phyloP scores from a whole-genome alignment of 2,797 vertebrate genomes.

The Petrocephalus sullivani region DNA sequence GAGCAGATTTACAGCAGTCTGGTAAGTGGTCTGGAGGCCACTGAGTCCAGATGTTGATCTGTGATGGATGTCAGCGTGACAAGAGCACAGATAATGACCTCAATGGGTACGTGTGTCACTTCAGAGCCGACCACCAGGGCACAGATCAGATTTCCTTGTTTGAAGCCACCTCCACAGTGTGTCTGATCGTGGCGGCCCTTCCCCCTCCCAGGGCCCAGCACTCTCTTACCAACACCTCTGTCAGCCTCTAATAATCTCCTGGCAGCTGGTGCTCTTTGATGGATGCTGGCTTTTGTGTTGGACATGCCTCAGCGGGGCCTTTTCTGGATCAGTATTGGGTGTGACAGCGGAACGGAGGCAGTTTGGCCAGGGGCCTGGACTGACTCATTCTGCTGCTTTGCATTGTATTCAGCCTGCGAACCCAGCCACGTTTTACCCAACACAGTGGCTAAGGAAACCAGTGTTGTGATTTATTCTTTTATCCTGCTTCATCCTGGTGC shows the following conservation, averaged over 20 bases:
- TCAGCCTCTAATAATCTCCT: conserved; percentile 33
- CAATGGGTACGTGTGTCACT: conserved; percentile 24
- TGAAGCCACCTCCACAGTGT: conserved; percentile 17
- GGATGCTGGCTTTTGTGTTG: conserved; percentile 33
- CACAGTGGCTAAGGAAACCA: not conserved
- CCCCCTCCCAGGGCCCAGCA: not conserved
- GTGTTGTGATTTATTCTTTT: not conserved
- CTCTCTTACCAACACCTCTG: conserved; percentile 26
- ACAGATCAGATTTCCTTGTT: conserved; percentile 25
- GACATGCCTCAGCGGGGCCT: conserved; percentile 24
- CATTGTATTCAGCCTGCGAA: conserved; percentile 43
- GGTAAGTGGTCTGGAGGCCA: not conserved
- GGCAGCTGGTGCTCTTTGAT: conserved; percentile 39
- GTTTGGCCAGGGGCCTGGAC: conserved; percentile 17
- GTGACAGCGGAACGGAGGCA: not conserved
- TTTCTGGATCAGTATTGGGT: conserved; percentile 19
- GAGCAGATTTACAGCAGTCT: not conserved
- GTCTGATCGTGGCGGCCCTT: not conserved
- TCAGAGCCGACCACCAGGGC: not conserved
- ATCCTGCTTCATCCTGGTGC: not conserved
- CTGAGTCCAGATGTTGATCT: not conserved
- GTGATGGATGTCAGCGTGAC: not conserved
- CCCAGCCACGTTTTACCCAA: conserved; percentile 48
- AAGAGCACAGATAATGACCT: not conserved
- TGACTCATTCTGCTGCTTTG: conserved; percentile 33